A percentile compares a stretch with the other conserved stretches of the same genome.
Conservation (phyloP, 2,888 invertebrate species). For the Thera obeliscata region DNA sequence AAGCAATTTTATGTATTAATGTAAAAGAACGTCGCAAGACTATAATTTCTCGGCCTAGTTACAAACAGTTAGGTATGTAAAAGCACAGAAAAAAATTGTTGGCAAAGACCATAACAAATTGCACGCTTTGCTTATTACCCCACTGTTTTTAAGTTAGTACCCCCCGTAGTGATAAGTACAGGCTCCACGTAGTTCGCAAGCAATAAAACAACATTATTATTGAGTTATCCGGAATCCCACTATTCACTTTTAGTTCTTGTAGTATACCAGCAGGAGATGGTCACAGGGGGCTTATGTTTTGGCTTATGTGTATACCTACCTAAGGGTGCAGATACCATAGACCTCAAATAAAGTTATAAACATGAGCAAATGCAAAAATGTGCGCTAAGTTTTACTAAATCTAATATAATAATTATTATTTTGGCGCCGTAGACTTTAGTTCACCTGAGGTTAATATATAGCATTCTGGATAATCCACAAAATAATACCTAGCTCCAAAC, state of each 20-base stretch:
- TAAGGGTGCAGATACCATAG: neutral
- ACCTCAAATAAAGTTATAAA: neutral
- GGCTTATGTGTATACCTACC: too few species aligned
- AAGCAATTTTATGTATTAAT: too few species aligned
- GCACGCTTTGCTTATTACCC: neutral
- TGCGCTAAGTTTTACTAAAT: too few species aligned
- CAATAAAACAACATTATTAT: constrained; percentile 30
- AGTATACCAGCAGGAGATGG: constrained; percentile 29
- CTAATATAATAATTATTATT: too few species aligned
- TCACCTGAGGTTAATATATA: too few species aligned
- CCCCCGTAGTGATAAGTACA: constrained; percentile 23
- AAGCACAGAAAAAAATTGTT: neutral
- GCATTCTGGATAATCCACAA: too few species aligned
- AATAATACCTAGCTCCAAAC: too few species aligned
- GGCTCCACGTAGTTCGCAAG: constrained; percentile 12
- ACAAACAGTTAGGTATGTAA: neutral
- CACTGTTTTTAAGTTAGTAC: neutral
- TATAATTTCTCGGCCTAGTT: too few species aligned
- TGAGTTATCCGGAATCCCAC: constrained; percentile 25
- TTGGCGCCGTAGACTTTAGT: too few species aligned
- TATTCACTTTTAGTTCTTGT: constrained; percentile 10
- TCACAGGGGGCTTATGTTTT: constrained; percentile 14
- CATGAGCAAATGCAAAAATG: neutral
- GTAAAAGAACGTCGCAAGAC: too few species aligned
- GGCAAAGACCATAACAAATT: neutral